Evolutionary conservation across 2,888 invertebrate species (phyloP), one percentile per base, ranked within the genome.

Genomic region (Netelia fuscicornis): DNA sequence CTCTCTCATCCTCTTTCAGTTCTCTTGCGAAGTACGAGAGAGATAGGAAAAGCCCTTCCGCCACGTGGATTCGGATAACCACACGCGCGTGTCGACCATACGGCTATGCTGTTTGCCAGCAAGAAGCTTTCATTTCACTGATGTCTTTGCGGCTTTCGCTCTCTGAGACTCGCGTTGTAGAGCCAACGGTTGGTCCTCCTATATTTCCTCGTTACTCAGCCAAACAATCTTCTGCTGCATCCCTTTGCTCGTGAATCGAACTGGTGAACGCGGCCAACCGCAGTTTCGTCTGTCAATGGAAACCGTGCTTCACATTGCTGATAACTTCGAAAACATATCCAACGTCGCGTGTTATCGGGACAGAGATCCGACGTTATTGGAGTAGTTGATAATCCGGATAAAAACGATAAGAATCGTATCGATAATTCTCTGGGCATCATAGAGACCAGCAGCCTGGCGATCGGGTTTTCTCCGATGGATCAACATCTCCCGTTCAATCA

Each of bases 1-100:
- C 23, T 20, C 37, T 37, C 37, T 37, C 6, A 37, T 37, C 6
- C 37, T 37, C 37, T 37, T 37, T 37, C 37, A 37, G 37, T 6
- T 37, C 37, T 8, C 37, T 30, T 30, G 37, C 37, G 37, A 37
- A 65, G 42, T 65, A 48, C 37, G 30, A 13, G 25, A 13, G 42
- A 56, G 44, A 11, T 44, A 71, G 25, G 83, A 81, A 56, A 62
- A 75, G 78, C 82, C 84, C 81, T 83, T 81, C 76, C 87, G 88
- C 88, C 83, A 86, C 86, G 82, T 82, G 87, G 86, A 89, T 89
- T 90, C 87, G 85, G 87, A 89, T 84, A 83, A 67, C 52, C 81
- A 48, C 11, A 37, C 54, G 70, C 58, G 62, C 68, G 70, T 79
- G 70, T 75, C 72, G 30, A 70, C 11, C 17, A 13, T 79, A 78